Conservation (phyloP, 2,888 invertebrate genomes). For the Synergus laeviventris region DNA sequence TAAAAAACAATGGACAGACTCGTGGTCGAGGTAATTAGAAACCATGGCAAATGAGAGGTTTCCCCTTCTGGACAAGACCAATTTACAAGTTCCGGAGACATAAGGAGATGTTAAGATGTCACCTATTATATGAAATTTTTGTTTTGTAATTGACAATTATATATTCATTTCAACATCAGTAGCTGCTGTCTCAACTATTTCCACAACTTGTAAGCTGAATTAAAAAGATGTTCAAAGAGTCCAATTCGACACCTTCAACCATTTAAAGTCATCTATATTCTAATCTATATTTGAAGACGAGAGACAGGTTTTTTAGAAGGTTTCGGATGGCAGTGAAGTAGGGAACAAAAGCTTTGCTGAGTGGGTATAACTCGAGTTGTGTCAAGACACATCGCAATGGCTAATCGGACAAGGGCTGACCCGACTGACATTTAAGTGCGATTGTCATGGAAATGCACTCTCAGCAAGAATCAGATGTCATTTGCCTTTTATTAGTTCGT, state of each 20-base stretch:
- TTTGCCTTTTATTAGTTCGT: slow-evolving; percentile 37
- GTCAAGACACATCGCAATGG: slow-evolving; percentile 33
- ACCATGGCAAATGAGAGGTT: not conserved
- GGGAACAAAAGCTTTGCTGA: slow-evolving; percentile 51
- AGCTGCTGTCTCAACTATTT: not conserved
- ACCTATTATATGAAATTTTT: too few relatives aligned
- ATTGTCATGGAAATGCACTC: slow-evolving; percentile 38
- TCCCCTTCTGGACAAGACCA: not conserved
- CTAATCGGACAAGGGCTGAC: not conserved
- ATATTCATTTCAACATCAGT: too few relatives aligned
- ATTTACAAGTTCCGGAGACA: too few relatives aligned
- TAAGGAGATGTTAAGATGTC: too few relatives aligned
- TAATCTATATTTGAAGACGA: not conserved
- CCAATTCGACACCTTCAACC: not conserved
- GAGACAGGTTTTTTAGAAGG: not conserved
- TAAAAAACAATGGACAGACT: not conserved
- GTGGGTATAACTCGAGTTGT: slow-evolving; percentile 48
- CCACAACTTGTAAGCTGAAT: not conserved
- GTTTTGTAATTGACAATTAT: too few relatives aligned
- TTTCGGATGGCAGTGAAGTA: not conserved
- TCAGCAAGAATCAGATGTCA: slow-evolving; percentile 50
- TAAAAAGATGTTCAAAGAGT: not conserved
- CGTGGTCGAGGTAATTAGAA: slow-evolving; percentile 6
- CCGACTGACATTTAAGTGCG: not conserved
- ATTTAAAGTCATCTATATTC: not conserved